A percentile compares a stretch with the other conserved stretches of the same genome.
Evolutionary conservation across 2,888 invertebrate genomes (phyloP).

Genomic region (Schizaphis graminum): DNA sequence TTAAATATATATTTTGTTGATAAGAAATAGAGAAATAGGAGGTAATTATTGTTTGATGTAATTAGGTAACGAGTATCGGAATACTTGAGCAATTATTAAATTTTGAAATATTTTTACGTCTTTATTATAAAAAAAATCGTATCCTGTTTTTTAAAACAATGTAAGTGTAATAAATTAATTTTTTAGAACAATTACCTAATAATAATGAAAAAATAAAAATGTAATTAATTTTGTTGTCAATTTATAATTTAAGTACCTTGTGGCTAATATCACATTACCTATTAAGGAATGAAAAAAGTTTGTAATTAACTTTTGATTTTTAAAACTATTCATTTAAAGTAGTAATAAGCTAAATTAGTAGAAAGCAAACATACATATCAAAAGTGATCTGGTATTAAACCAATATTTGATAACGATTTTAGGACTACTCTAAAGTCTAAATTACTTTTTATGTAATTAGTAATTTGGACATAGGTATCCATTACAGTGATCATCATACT

Average conservation of each 20-base stretch:
- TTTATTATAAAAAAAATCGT: neutral
- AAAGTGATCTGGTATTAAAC: neutral
- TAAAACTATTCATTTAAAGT: neutral
- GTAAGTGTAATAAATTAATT: neutral
- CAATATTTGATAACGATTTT: neutral
- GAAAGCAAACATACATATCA: neutral
- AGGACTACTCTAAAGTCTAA: neutral
- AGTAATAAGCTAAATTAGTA: neutral
- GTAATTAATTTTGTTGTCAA: neutral
- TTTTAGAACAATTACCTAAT: neutral
- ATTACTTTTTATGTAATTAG: neutral
- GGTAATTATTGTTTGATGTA: neutral
- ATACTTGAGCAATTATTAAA: neutral
- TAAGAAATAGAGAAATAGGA: neutral
- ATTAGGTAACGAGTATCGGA: neutral
- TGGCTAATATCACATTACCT: neutral
- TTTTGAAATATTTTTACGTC: neutral
- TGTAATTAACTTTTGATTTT: neutral
- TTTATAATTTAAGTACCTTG: neutral
- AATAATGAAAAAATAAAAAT: neutral
- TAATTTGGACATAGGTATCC: neutral
- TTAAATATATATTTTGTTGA: neutral
- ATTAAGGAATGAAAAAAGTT: neutral
- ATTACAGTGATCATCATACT: neutral
- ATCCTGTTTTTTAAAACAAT: neutral